A percentile compares a stretch with the other conserved stretches of the same genome.
These are phyloP conservation scores for Hypsibius dujardini DNA, from an alignment of 1,140 invertebrate genomes.

Conservation along the genomic window DNA sequence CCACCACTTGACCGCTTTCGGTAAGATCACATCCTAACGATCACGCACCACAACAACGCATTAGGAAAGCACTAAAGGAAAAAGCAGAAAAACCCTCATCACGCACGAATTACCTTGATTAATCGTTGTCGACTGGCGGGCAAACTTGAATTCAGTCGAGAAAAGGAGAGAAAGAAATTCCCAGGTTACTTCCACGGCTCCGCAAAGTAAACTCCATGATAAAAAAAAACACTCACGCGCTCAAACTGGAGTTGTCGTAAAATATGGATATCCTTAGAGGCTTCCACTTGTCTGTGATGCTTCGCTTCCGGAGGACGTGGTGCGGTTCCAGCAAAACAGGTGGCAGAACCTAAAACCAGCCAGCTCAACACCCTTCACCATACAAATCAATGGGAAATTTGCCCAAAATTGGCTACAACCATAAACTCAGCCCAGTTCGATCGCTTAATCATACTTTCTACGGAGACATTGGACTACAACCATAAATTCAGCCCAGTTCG, in stretches of 20 bases:
- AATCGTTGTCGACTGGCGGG: neutral
- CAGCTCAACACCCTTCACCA: neutral
- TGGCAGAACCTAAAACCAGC: constrained; percentile 5
- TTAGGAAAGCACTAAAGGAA: neutral
- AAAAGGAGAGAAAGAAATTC: neutral
- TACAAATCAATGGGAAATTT: no score
- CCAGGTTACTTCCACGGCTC: neutral
- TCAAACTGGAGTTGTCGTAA: constrained; percentile 7
- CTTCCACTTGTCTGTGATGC: neutral
- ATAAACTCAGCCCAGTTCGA: no score
- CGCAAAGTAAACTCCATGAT: no score
- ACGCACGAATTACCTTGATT: constrained; percentile 3
- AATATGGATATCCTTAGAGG: neutral
- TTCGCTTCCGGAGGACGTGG: neutral
- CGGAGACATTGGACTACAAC: no score
- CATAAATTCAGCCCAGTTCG: no score
- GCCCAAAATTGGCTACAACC: no score
- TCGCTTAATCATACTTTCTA: no score
- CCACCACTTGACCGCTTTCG: neutral
- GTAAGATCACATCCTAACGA: constrained; percentile 2
- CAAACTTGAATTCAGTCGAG: constrained; percentile 7
- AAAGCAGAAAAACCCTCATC: neutral
- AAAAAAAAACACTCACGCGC: neutral
- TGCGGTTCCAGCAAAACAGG: constrained; percentile 1
- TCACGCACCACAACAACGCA: neutral